A percentile compares a stretch with the other conserved stretches of the same genome.
Conservation (phyloP, 2,888 invertebrate species). For the Hyles lineata region DNA sequence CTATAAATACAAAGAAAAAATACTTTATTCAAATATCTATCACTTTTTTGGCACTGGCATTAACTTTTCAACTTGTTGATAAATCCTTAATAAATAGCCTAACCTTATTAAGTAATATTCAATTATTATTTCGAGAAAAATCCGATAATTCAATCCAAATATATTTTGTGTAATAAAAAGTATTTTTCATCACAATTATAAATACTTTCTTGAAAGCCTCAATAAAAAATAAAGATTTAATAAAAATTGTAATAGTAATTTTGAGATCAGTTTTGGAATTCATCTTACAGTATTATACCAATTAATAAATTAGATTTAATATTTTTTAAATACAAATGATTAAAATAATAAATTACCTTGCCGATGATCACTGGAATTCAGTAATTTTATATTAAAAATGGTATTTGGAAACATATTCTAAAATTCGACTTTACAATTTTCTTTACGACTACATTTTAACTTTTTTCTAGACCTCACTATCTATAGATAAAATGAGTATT, state of each 20-base stretch:
- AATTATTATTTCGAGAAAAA: neutral
- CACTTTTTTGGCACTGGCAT: neutral
- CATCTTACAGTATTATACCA: neutral
- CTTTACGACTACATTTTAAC: neutral
- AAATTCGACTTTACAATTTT: neutral
- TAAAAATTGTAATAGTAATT: neutral
- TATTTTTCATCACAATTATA: neutral
- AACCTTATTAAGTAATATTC: neutral
- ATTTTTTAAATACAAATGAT: neutral
- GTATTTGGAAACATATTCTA: neutral
- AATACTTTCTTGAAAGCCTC: neutral
- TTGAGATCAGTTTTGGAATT: slow-evolving; percentile 5
- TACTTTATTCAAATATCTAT: neutral
- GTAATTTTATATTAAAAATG: neutral
- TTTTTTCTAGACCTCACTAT: neutral
- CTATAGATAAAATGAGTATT: neutral
- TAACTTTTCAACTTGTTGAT: neutral
- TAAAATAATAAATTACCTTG: neutral
- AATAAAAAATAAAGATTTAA: neutral
- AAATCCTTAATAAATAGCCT: neutral
- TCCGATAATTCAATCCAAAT: neutral
- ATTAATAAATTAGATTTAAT: neutral
- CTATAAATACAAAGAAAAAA: too few relatives aligned
- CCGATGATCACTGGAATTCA: neutral
- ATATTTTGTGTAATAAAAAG: neutral